phyloP scores from a whole-genome alignment of 2,797 vertebrate genomes.

The Pteronotus mesoamericanus region DNA sequence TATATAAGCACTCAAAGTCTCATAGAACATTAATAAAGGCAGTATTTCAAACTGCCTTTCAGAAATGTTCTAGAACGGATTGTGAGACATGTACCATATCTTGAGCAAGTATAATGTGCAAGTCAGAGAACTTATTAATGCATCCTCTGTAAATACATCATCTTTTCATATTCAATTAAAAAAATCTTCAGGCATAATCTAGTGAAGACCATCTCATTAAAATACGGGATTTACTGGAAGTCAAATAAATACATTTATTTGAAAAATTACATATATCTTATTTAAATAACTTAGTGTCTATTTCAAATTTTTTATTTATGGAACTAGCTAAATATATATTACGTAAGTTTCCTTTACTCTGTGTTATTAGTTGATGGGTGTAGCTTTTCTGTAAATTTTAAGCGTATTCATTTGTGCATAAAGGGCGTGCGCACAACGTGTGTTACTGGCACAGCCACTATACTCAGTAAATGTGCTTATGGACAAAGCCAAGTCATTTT shows the following conservation, averaged over 20 bases:
- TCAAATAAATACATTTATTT: neutral
- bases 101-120: neutral
- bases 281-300: neutral
- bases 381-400: neutral
- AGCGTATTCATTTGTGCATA: neutral
- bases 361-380: neutral
- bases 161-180: neutral
- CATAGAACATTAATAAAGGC: conserved; percentile 8
- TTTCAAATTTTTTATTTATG: neutral
- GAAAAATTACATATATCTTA: neutral
- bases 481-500: neutral
- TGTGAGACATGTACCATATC: neutral
- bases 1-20: neutral
- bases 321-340: neutral
- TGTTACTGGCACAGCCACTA: neutral
- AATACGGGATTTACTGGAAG: neutral
- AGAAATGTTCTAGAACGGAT: neutral
- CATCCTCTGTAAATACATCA: neutral
- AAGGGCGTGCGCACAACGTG: neutral
- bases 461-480: neutral
- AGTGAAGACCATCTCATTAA: neutral
- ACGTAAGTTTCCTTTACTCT: neutral
- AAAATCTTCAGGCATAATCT: neutral
- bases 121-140: neutral
- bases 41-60: neutral